Evolutionary conservation across 2,888 invertebrate species (phyloP).

Genomic region (Cacoxenus indagator): DNA sequence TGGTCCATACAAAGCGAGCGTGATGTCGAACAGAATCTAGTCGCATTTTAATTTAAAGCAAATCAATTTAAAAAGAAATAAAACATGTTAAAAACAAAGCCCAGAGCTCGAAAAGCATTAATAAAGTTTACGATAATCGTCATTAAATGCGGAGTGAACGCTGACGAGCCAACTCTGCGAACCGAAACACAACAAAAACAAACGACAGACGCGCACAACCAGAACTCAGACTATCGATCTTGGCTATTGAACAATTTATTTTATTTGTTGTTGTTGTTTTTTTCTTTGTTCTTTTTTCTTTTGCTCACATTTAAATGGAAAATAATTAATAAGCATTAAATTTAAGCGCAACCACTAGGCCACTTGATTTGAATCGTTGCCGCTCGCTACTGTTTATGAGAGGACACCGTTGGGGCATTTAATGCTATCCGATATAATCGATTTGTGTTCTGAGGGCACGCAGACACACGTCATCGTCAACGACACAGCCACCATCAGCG

Average conservation of each 20-base stretch:
- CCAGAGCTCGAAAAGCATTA: slow-evolving; percentile 2
- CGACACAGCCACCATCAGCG: not conserved
- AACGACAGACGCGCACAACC: not conserved
- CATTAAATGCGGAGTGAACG: not conserved
- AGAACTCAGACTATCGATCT: not conserved
- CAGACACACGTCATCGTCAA: not conserved
- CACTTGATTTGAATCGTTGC: not conserved
- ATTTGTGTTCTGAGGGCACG: not conserved
- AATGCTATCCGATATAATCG: not conserved
- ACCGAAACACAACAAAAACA: not conserved
- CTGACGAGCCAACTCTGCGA: not conserved
- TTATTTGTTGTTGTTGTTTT: not conserved
- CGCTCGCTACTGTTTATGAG: slow-evolving; percentile 3
- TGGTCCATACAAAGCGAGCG: no score
- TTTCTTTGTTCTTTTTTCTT: not conserved
- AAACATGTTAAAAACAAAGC: not conserved
- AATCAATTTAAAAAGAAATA: not conserved
- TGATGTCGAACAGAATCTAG: not conserved
- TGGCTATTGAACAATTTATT: not conserved
- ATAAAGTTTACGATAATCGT: slow-evolving; percentile 8
- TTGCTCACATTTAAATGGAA: not conserved
- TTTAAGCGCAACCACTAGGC: slow-evolving; percentile 4
- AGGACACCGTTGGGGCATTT: slow-evolving; percentile 3
- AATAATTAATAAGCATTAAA: slow-evolving; percentile 14
- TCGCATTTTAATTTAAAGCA: not conserved